Percentiles rank a stretch among this genome's conserved stretches.
These are phyloP conservation scores for Sitta carolinensis DNA, from an alignment of 2,797 vertebrate genomes.

Conservation along the genomic window DNA sequence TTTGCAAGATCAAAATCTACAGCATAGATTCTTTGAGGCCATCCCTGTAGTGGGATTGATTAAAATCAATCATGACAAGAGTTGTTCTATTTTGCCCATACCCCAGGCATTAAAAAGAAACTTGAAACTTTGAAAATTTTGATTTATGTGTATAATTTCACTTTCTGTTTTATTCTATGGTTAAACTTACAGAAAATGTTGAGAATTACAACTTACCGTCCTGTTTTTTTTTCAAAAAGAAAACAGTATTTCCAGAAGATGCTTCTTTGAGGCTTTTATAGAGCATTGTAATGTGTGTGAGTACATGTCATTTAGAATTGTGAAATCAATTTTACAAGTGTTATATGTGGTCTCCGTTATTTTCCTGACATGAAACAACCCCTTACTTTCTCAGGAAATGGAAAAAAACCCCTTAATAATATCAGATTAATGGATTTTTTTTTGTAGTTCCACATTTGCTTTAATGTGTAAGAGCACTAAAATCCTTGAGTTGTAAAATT, in stretches of 20 bases:
- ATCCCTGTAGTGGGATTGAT: neutral
- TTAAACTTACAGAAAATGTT: neutral
- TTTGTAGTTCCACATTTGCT: neutral
- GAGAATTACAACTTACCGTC: neutral
- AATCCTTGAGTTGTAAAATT: slow-evolving; percentile 58
- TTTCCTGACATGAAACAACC: neutral
- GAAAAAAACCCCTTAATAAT: neutral
- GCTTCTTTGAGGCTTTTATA: neutral
- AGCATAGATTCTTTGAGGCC: neutral
- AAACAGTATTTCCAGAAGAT: neutral
- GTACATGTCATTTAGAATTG: neutral
- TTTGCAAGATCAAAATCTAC: neutral
- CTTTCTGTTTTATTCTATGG: neutral
- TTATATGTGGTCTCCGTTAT: neutral
- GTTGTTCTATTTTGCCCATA: neutral
- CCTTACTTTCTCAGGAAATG: neutral
- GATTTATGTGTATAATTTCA: neutral
- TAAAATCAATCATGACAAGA: neutral
- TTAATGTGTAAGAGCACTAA: neutral
- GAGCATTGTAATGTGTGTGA: neutral
- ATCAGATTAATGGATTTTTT: neutral
- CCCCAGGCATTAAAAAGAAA: neutral
- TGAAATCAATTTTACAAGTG: neutral
- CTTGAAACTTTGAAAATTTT: neutral
- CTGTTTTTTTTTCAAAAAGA: neutral